Evolutionary conservation across 30 jellyfish, hydroid and myxozoan species (phyloP).

Genomic region (Cassiopea xamachana): DNA sequence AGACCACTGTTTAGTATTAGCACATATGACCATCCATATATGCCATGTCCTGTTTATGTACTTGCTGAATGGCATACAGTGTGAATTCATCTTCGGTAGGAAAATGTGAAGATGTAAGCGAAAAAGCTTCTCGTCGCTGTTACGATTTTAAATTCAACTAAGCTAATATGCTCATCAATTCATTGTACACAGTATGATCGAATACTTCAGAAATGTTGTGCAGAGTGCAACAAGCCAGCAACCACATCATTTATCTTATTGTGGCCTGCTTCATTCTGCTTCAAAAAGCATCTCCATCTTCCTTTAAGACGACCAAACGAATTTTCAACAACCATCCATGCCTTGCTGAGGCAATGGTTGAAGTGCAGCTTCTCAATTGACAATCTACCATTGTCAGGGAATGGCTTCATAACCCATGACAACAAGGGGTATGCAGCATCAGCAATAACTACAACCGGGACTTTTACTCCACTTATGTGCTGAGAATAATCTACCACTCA

Average conservation of each 20-base stretch:
- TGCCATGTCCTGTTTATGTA: too few relatives aligned
- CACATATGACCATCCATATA: too few relatives aligned
- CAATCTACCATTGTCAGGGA: slow-evolving; percentile 29
- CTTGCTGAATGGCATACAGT: too few relatives aligned
- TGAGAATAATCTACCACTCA: slow-evolving; percentile 7
- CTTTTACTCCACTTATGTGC: slow-evolving; percentile 12
- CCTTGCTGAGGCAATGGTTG: slow-evolving; percentile 1
- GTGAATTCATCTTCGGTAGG: too few relatives aligned
- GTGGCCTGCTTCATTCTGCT: slow-evolving; percentile 37
- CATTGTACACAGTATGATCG: neutral
- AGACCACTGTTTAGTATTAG: too few relatives aligned
- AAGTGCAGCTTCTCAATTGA: slow-evolving; percentile 22
- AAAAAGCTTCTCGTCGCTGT: too few relatives aligned
- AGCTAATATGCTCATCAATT: neutral
- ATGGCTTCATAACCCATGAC: slow-evolving; percentile 42
- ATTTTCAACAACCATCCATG: neutral
- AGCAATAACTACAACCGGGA: slow-evolving; percentile 18
- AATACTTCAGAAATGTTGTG: slow-evolving; percentile 15
- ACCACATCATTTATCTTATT: slow-evolving; percentile 9
- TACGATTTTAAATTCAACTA: too few relatives aligned
- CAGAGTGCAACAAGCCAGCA: slow-evolving; percentile 38
- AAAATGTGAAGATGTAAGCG: too few relatives aligned
- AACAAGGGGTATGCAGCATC: slow-evolving; percentile 64
- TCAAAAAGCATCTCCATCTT: slow-evolving; percentile 38
- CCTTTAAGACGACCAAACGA: slow-evolving; percentile 19